A percentile compares a stretch with the other conserved stretches of the same genome.
Evolutionary conservation across 2,888 invertebrate species (phyloP).

Genomic region (Julus scanicus): DNA sequence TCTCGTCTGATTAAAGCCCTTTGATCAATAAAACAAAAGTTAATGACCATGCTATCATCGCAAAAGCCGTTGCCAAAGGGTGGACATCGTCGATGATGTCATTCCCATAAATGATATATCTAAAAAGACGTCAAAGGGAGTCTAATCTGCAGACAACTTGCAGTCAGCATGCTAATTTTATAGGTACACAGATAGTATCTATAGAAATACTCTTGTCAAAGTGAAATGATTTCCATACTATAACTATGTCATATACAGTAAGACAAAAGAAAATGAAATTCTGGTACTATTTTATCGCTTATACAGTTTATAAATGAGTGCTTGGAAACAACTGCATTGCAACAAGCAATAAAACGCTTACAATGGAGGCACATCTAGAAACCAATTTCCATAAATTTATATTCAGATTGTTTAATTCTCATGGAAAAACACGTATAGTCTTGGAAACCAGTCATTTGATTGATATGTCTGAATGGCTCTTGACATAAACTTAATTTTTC

Average conservation of each 20-base stretch:
- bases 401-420: background rate
- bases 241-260: background rate
- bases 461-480: too few species aligned
- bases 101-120: background rate
- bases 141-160: background rate
- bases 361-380: background rate
- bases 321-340: background rate
- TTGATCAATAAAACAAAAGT: background rate
- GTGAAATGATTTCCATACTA: background rate
- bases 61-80: conserved; percentile 2
- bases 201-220: background rate
- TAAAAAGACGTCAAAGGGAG: background rate
- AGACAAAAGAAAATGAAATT: background rate
- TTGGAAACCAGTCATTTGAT: too few species aligned
- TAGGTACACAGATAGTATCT: background rate
- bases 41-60: background rate
- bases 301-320: background rate
- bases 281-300: background rate
- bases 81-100: background rate
- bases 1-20: background rate
- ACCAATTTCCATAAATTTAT: background rate
- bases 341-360: background rate
- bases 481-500: too few species aligned
- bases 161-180: background rate
- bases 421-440: too few species aligned